A percentile compares a stretch with the other conserved stretches of the same genome.
These are phyloP conservation scores for Dynastes maya DNA, from an alignment of 2,888 invertebrate species.

Conservation along the genomic window DNA sequence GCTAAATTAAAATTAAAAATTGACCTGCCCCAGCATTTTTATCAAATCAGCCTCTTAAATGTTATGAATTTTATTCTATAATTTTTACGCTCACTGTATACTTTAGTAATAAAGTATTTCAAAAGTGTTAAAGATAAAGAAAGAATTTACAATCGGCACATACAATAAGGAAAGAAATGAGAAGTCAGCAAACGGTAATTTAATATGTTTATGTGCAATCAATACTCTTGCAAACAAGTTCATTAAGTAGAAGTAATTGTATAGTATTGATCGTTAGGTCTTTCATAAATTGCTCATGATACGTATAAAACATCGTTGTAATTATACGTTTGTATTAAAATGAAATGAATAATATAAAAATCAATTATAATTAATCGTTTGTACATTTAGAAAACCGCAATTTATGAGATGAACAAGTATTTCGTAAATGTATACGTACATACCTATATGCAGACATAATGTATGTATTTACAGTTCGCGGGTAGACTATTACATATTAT, in stretches of 20 bases:
- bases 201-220: constrained; percentile 24
- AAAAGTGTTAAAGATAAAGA: neutral
- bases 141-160: neutral
- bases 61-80: too few species aligned
- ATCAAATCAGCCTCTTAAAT: too few species aligned
- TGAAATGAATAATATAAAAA: neutral
- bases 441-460: too few species aligned
- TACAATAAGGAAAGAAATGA: neutral
- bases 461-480: too few species aligned
- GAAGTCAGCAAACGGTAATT: constrained; percentile 18
- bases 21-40: too few species aligned
- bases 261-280: neutral
- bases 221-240: constrained; percentile 18
- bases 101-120: neutral
- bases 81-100: too few species aligned
- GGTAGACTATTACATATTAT: too few species aligned
- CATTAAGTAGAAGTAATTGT: constrained; percentile 10
- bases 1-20: too few species aligned
- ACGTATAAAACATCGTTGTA: neutral
- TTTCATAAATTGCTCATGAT: neutral
- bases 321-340: neutral
- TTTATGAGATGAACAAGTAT: too few species aligned
- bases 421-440: too few species aligned
- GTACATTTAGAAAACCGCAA: too few species aligned
- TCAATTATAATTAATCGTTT: too few species aligned